These are phyloP conservation scores for Lasioglossum figueresi DNA, from an alignment of 2,888 invertebrate genomes.

Conservation along the genomic window DNA sequence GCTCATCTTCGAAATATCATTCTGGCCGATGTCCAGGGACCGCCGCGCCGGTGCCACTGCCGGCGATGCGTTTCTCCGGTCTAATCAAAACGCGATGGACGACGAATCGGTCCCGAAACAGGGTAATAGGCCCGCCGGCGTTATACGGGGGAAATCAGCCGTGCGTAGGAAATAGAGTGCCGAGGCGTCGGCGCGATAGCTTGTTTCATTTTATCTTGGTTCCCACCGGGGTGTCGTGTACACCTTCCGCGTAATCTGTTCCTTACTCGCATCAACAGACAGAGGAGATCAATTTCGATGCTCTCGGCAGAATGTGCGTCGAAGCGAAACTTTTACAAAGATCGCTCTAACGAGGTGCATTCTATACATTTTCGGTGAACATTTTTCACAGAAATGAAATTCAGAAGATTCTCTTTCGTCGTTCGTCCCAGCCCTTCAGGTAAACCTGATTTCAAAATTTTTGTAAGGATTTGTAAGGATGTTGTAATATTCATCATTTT, in stretches of 20 bases:
- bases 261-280: not conserved
- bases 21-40: slow-evolving; percentile 60
- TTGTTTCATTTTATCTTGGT: slow-evolving; percentile 7
- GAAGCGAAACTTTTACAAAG: not conserved
- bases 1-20: slow-evolving; percentile 65
- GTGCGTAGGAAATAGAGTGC: slow-evolving; percentile 40
- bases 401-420: too few relatives aligned
- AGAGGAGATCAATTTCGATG: not conserved
- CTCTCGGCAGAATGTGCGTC: not conserved
- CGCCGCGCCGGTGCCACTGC: slow-evolving; percentile 29
- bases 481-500: too few relatives aligned
- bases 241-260: not conserved
- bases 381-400: not conserved
- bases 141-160: slow-evolving; percentile 22
- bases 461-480: too few relatives aligned
- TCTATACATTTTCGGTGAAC: not conserved
- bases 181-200: not conserved
- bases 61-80: slow-evolving; percentile 40
- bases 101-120: slow-evolving; percentile 47
- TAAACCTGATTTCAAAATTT: too few relatives aligned
- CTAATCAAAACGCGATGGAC: slow-evolving; percentile 50
- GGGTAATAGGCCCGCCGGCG: slow-evolving; percentile 26
- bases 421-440: too few relatives aligned
- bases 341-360: not conserved
- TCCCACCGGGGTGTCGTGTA: not conserved